phyloP scores from a whole-genome alignment of 2,797 vertebrate genomes.

The Tragelaphus eurycerus region DNA sequence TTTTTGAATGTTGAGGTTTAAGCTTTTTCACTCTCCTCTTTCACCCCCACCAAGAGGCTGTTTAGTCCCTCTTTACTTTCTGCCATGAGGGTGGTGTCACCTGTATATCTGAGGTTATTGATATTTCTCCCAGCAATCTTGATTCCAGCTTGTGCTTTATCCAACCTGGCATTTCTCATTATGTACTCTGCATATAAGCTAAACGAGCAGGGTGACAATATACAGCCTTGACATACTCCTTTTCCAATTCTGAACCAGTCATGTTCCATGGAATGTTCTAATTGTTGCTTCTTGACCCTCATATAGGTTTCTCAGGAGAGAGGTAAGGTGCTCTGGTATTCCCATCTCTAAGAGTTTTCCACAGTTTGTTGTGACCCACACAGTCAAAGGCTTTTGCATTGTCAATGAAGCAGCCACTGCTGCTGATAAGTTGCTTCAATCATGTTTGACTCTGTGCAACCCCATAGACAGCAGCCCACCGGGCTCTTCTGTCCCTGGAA shows the following conservation, averaged over 20 bases:
- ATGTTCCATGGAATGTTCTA: not conserved
- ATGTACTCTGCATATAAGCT: not conserved
- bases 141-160: not conserved
- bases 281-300: not conserved
- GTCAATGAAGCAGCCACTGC: not conserved
- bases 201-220: not conserved
- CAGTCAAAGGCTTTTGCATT: not conserved
- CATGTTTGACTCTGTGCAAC: not conserved
- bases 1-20: not conserved
- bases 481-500: not conserved
- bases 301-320: not conserved
- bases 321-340: not conserved
- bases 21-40: not conserved
- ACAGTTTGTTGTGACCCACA: not conserved
- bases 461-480: not conserved
- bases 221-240: not conserved
- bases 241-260: not conserved
- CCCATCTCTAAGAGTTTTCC: not conserved
- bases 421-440: not conserved
- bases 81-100: not conserved
- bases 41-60: not conserved
- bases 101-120: not conserved
- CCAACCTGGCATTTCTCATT: rapidly evolving
- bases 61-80: not conserved
- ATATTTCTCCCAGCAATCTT: not conserved